These are phyloP conservation scores for Zygothrica quintamaculata DNA, from an alignment of 2,888 invertebrate species.

Conservation along the genomic window DNA sequence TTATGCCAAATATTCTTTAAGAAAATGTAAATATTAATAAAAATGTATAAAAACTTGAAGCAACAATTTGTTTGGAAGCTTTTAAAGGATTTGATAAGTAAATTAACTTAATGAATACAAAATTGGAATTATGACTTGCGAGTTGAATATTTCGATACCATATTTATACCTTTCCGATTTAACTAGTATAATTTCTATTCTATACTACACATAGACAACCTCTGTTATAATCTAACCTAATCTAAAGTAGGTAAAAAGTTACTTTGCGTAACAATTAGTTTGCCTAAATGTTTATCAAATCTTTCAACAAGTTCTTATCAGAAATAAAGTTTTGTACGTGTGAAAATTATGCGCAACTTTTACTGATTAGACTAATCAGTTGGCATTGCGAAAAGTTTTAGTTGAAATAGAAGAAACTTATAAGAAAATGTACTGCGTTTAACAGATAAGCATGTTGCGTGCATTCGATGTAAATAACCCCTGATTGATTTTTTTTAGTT, in stretches of 20 bases:
- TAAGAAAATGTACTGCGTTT: constrained; percentile 19
- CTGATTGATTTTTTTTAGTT: too few relatives aligned
- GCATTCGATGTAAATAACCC: too few relatives aligned
- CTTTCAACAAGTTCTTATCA: constrained; percentile 51
- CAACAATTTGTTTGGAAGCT: constrained; percentile 28
- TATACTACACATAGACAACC: too few relatives aligned
- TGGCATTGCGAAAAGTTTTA: constrained; percentile 2
- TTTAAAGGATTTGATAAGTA: too few relatives aligned
- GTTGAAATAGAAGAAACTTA: constrained; percentile 8
- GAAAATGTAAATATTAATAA: constrained; percentile 11
- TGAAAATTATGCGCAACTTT: constrained; percentile 36
- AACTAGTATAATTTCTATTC: too few relatives aligned
- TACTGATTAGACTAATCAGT: constrained; percentile 40
- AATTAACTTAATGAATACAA: too few relatives aligned
- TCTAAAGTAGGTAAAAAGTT: constrained; percentile 4
- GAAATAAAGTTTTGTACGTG: constrained; percentile 40
- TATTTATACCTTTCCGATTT: too few relatives aligned
- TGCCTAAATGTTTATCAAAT: constrained; percentile 44
- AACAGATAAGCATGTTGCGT: too few relatives aligned
- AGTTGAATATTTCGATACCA: too few relatives aligned
- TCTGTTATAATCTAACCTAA: too few relatives aligned
- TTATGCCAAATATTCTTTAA: constrained; percentile 2
- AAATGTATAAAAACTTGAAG: constrained; percentile 2
- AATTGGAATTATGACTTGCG: too few relatives aligned
- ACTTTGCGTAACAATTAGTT: constrained; percentile 18